These are phyloP conservation scores for Mechanitis messenoides DNA, from an alignment of 2,888 invertebrate species.

Conservation along the genomic window DNA sequence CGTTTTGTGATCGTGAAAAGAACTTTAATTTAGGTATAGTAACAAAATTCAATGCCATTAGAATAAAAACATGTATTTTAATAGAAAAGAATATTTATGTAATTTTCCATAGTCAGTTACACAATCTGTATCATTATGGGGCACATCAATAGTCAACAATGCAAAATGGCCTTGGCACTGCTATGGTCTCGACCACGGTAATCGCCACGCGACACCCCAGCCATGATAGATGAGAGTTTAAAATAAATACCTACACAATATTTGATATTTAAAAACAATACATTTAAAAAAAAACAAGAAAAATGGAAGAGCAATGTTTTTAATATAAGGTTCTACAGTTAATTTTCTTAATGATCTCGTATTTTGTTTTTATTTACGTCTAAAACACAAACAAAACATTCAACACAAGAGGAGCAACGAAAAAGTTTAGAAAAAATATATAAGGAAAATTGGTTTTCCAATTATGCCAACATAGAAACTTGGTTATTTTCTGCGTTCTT, in stretches of 20 bases:
- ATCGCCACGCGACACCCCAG: conserved; percentile 28
- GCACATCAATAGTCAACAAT: conserved; percentile 5
- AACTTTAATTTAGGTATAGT: too few species aligned
- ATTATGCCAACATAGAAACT: conserved; percentile 1
- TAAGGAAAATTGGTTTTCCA: conserved; percentile 7
- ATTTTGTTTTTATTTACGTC: too few species aligned
- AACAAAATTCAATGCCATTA: too few species aligned
- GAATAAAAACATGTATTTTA: too few species aligned
- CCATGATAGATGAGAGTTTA: conserved; percentile 18
- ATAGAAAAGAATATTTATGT: neutral
- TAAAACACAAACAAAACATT: too few species aligned
- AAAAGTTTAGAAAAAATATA: neutral
- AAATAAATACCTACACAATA: neutral
- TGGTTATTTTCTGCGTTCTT: conserved; percentile 22
- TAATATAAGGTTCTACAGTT: too few species aligned
- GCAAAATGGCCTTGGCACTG: conserved; percentile 42
- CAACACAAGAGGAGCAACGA: too few species aligned
- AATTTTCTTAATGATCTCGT: too few species aligned
- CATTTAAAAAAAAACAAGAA: too few species aligned
- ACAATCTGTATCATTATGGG: conserved; percentile 4
- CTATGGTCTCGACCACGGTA: conserved; percentile 41
- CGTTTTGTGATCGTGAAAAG: too few species aligned
- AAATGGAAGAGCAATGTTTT: too few species aligned
- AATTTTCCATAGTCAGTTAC: neutral
- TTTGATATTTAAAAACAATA: too few species aligned